phyloP scores from a whole-genome alignment of 2,888 invertebrate genomes.

The Nebria brevicollis region DNA sequence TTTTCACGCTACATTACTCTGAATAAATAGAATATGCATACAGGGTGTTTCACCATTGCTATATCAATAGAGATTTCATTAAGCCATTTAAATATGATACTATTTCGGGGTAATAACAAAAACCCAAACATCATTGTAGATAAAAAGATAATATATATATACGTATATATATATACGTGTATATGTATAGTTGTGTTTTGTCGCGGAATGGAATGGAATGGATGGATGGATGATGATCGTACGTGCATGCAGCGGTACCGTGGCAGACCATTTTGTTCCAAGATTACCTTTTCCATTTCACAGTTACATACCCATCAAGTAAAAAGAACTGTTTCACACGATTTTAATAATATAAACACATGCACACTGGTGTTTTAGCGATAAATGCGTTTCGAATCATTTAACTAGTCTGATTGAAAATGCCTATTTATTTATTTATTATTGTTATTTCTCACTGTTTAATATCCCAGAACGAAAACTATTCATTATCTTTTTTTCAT shows the following conservation, averaged over 20 bases:
- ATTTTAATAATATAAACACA: not conserved
- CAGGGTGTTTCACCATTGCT: not conserved
- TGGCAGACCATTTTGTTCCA: not conserved
- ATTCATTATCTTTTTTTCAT: not conserved
- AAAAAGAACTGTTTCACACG: not conserved
- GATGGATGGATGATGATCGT: not conserved
- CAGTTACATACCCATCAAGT: not conserved
- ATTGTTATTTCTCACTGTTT: not conserved
- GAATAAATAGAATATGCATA: constrained; percentile 25
- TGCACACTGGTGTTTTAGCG: not conserved
- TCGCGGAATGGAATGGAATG: too few relatives aligned
- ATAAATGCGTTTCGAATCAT: not conserved
- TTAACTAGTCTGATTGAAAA: not conserved
- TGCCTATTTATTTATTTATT: not conserved
- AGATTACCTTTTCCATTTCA: not conserved
- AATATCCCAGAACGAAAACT: not conserved
- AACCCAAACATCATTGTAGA: too few relatives aligned
- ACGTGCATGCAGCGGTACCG: not conserved
- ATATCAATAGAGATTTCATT: not conserved
- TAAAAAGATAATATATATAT: too few relatives aligned
- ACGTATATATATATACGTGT: too few relatives aligned
- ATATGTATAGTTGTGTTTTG: too few relatives aligned
- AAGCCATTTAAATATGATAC: not conserved
- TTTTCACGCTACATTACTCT: constrained; percentile 41
- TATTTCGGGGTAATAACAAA: too few relatives aligned